Percentiles rank a stretch among this genome's conserved stretches.
Conservation (phyloP, 2,113 vertebrate genomes). For the Helogale parvula region DNA sequence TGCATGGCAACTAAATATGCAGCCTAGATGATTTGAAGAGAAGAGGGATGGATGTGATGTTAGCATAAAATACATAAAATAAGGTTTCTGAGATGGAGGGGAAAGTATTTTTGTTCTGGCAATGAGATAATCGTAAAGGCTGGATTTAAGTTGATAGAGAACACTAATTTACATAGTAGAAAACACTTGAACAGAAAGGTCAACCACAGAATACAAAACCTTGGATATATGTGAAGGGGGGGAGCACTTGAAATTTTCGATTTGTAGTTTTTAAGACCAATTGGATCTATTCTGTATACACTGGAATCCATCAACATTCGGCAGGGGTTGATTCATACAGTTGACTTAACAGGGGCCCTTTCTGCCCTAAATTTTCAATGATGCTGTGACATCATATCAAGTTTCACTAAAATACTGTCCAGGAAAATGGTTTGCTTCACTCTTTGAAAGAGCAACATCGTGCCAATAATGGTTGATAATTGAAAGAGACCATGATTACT, state of each 20-base stretch:
- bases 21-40: slow-evolving; percentile 9
- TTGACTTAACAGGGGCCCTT: not conserved
- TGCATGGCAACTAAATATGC: not conserved
- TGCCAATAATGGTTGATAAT: slow-evolving; percentile 46
- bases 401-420: slow-evolving; percentile 58
- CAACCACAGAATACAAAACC: not conserved
- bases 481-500: not conserved
- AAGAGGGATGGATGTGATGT: not conserved
- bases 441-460: slow-evolving; percentile 43
- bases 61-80: slow-evolving; percentile 24
- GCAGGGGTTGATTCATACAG: not conserved
- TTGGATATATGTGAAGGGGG: not conserved
- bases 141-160: not conserved
- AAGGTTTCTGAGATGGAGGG: not conserved
- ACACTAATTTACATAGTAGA: not conserved
- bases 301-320: not conserved
- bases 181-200: slow-evolving; percentile 18
- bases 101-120: slow-evolving; percentile 10
- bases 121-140: not conserved
- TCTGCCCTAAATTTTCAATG: slow-evolving; percentile 45
- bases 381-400: slow-evolving; percentile 42
- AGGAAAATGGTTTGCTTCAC: slow-evolving; percentile 16
- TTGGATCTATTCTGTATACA: not conserved
- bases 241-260: not conserved
- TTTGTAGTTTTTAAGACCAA: not conserved